Percentiles rank a stretch among this genome's conserved stretches.
Evolutionary conservation across 2,888 invertebrate species (phyloP).

Genomic region (Euplagia quadripunctaria): DNA sequence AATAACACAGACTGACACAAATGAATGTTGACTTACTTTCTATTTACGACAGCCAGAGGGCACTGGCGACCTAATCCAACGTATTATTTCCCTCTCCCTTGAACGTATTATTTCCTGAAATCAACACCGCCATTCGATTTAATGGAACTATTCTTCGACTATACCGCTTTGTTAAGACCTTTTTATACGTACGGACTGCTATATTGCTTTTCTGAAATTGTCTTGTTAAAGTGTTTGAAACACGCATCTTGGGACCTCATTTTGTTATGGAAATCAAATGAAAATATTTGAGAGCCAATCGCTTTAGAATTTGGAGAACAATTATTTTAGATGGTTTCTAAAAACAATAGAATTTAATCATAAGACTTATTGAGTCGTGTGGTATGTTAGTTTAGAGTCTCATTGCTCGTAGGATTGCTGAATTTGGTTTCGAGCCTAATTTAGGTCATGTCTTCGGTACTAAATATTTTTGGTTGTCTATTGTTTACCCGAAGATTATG

Average conservation of each 20-base stretch:
- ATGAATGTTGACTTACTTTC: conserved; percentile 46
- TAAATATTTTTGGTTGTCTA: no score
- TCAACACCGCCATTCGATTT: conserved; percentile 47
- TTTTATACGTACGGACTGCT: conserved; percentile 35
- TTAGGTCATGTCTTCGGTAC: no score
- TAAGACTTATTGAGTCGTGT: not conserved
- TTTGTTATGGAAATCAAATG: conserved; percentile 10
- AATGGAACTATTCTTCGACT: conserved; percentile 37
- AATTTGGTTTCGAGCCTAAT: no score
- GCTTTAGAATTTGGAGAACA: not conserved
- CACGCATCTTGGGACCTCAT: conserved; percentile 14
- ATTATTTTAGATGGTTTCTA: not conserved
- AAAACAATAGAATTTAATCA: not conserved
- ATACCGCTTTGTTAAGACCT: conserved; percentile 29
- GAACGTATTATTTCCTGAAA: conserved; percentile 37
- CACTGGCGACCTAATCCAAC: conserved; percentile 30
- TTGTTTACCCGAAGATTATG: no score
- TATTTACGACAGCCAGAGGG: conserved; percentile 45
- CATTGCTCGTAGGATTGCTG: not conserved
- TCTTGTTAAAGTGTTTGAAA: conserved; percentile 19
- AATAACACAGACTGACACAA: conserved; percentile 37
- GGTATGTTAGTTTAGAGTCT: not conserved
- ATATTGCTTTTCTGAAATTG: conserved; percentile 28
- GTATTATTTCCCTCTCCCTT: conserved; percentile 12
- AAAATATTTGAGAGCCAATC: not conserved